Evolutionary conservation across 2,888 invertebrate genomes (phyloP).

Genomic region (Aphrophora alni): DNA sequence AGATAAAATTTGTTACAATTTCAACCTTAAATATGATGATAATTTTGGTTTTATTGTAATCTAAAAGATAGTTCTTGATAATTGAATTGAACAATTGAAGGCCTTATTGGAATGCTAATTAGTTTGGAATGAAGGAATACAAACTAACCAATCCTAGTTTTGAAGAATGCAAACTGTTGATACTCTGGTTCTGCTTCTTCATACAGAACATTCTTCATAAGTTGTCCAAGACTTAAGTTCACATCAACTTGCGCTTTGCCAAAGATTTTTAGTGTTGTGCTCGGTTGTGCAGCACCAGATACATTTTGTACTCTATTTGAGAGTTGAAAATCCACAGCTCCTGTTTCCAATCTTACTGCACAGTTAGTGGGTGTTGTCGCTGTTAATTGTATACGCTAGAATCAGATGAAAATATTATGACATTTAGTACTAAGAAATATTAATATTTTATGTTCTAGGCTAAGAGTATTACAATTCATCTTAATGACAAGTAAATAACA

Average conservation of each 20-base stretch:
- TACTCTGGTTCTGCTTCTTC: conserved; percentile 98
- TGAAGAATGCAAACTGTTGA: conserved; percentile 97
- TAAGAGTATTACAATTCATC: not conserved
- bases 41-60: too few relatives aligned
- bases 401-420: conserved; percentile 47
- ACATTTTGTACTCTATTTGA: conserved; percentile 94
- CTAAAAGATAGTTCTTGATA: too few relatives aligned
- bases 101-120: too few relatives aligned
- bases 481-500: too few relatives aligned
- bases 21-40: too few relatives aligned
- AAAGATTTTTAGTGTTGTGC: conserved; percentile 72
- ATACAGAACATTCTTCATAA: conserved; percentile 91
- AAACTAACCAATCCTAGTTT: conserved; percentile 81
- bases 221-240: conserved; percentile 93
- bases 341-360: conserved; percentile 95
- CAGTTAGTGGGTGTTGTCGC: conserved; percentile 98
- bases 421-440: not conserved
- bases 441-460: not conserved
- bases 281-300: conserved; percentile 64
- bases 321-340: conserved; percentile 89
- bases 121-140: conserved; percentile 10
- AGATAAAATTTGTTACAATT: too few relatives aligned
- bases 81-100: too few relatives aligned
- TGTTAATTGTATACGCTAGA: conserved; percentile 90
- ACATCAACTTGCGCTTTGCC: conserved; percentile 90